Evolutionary conservation across 2,888 invertebrate genomes (phyloP).

Genomic region (Thyatira batis): DNA sequence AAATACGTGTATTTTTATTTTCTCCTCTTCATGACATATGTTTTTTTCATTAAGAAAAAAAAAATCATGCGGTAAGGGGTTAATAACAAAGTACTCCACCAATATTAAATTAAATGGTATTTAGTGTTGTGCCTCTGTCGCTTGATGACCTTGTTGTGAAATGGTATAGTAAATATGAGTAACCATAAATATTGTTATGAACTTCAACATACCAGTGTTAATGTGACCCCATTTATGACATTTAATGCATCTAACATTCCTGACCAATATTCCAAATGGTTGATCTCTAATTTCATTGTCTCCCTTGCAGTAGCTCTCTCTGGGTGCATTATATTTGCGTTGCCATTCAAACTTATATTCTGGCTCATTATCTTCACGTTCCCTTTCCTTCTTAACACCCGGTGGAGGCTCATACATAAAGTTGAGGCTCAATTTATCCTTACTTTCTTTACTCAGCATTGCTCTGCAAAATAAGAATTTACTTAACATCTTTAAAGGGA

Average conservation of each 20-base stretch:
- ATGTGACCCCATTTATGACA: conserved; percentile 99
- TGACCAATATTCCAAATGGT: conserved; percentile 98
- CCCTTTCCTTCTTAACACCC: conserved; percentile 95
- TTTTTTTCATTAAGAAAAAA: too few relatives aligned
- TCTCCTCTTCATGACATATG: too few relatives aligned
- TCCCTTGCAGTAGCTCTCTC: conserved; percentile 98
- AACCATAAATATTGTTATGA: neutral
- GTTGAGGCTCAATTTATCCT: conserved; percentile 98
- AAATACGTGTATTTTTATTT: too few relatives aligned
- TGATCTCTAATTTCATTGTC: conserved; percentile 99
- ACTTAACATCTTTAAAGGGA: neutral
- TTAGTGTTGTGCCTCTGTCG: too few relatives aligned
- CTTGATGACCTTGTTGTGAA: too few relatives aligned
- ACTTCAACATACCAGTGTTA: conserved; percentile 89
- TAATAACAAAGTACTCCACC: too few relatives aligned
- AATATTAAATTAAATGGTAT: too few relatives aligned
- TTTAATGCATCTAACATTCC: conserved; percentile 98
- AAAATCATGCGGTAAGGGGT: too few relatives aligned
- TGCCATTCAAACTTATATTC: conserved; percentile 99
- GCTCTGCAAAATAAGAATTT: conserved; percentile 83
- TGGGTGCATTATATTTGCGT: conserved; percentile 98
- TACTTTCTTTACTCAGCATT: conserved; percentile 98
- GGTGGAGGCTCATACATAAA: conserved; percentile 99
- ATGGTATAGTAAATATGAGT: neutral
- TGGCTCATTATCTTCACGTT: conserved; percentile 95